Percentiles rank a stretch among this genome's conserved stretches.
phyloP scores from a whole-genome alignment of 2,888 invertebrate genomes.

The Diloba caeruleocephala region DNA sequence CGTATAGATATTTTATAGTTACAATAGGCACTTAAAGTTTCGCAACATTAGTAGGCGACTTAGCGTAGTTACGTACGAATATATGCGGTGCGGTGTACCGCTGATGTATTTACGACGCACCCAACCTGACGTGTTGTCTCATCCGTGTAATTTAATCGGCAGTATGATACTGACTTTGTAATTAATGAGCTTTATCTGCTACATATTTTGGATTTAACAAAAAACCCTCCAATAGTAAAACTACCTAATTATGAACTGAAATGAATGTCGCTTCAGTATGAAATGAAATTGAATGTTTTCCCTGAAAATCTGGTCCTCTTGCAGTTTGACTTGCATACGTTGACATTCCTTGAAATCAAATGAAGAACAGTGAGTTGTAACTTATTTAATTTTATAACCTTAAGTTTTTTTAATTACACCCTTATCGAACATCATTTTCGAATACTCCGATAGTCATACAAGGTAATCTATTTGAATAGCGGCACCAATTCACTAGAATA shows the following conservation, averaged over 20 bases:
- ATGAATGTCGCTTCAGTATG: conserved; percentile 7
- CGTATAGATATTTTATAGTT: background rate
- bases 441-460: no score
- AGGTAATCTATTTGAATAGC: no score
- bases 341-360: no score
- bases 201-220: conserved; percentile 37
- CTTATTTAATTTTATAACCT: no score
- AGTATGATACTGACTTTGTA: conserved; percentile 71
- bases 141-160: conserved; percentile 78
- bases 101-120: conserved; percentile 79
- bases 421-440: no score
- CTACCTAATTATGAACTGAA: conserved; percentile 10
- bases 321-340: no score
- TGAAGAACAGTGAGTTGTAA: no score
- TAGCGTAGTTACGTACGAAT: conserved; percentile 34
- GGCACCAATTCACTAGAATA: no score
- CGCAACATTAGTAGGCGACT: conserved; percentile 32
- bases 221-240: background rate
- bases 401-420: no score
- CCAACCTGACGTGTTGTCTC: conserved; percentile 67
- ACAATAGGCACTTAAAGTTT: conserved; percentile 34
- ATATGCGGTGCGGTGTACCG: conserved; percentile 63
- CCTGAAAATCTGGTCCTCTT: no score
- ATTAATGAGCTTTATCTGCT: conserved; percentile 68
- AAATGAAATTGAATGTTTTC: no score